These are phyloP conservation scores for Drosophila monieri DNA, from an alignment of 2,888 invertebrate genomes.

Conservation along the genomic window DNA sequence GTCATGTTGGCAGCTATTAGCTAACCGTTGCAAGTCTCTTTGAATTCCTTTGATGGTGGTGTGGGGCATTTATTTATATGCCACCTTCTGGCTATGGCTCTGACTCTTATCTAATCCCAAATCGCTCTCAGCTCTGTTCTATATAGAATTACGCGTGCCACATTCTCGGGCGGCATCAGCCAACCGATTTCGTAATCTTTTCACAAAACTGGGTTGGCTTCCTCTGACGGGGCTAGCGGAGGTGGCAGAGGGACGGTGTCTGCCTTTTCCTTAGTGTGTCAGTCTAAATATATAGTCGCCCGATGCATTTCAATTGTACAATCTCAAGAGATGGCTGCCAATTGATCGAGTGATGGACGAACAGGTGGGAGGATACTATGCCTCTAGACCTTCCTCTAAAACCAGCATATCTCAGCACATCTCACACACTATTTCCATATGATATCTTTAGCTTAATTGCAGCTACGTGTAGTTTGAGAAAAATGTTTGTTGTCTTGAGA, in stretches of 20 bases:
- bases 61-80: conserved; percentile 39
- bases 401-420: not conserved
- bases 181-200: conserved; percentile 64
- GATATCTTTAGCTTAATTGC: conserved; percentile 69
- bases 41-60: conserved; percentile 7
- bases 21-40: conserved; percentile 54
- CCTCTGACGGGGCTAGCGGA: conserved; percentile 15
- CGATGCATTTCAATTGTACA: conserved; percentile 60
- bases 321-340: conserved; percentile 48
- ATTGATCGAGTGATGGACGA: conserved; percentile 20
- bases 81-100: conserved; percentile 11
- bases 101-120: conserved; percentile 34
- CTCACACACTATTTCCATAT: conserved; percentile 38
- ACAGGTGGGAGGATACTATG: too few species aligned
- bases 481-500: conserved; percentile 62
- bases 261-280: conserved; percentile 70
- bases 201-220: conserved; percentile 40
- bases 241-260: conserved; percentile 6
- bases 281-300: conserved; percentile 62
- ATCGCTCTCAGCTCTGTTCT: conserved; percentile 44
- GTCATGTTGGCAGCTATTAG: conserved; percentile 67
- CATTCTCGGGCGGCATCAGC: conserved; percentile 32
- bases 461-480: conserved; percentile 62
- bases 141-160: conserved; percentile 68
- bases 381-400: too few species aligned